Evolutionary conservation across 53 echinoderm and acorn worm genomes (phyloP).

Genomic region (Holothuria leucospilota): DNA sequence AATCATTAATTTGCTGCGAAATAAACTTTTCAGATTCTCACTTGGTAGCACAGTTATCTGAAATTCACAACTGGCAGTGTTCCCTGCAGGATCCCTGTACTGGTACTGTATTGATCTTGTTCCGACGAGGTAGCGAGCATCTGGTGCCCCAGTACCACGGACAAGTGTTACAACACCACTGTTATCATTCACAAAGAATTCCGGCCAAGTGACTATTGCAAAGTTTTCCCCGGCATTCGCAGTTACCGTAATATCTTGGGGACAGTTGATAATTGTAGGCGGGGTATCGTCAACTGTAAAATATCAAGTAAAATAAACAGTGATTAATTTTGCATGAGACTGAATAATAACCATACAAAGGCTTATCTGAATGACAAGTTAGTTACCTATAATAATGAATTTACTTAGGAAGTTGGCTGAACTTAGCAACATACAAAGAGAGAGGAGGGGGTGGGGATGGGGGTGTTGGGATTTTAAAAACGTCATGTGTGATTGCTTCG

Average conservation of each 20-base stretch:
- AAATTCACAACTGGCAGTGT: constrained; percentile 54
- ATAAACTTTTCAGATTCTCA: neutral
- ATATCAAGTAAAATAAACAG: neutral
- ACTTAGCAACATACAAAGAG: no score
- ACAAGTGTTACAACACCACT: constrained; percentile 44
- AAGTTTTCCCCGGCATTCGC: constrained; percentile 22
- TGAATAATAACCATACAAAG: no score
- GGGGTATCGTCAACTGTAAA: constrained; percentile 40
- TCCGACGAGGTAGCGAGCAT: constrained; percentile 26
- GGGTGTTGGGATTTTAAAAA: no score
- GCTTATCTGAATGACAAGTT: no score
- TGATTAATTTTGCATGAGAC: no score
- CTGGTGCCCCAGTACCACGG: neutral
- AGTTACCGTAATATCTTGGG: constrained; percentile 42
- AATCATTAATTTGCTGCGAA: neutral
- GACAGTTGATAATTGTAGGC: constrained; percentile 58
- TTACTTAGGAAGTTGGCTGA: no score
- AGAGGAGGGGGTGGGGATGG: no score
- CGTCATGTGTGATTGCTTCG: no score
- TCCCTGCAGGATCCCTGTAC: constrained; percentile 58
- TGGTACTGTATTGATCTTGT: constrained; percentile 38
- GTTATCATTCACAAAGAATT: constrained; percentile 44
- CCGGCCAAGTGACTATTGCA: constrained; percentile 39
- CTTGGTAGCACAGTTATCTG: constrained; percentile 28
- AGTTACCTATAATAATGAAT: no score